Percentiles rank a stretch among this genome's conserved stretches.
These are phyloP conservation scores for Gallinago paraguaiae DNA, from an alignment of 2,113 vertebrate genomes.

Conservation along the genomic window DNA sequence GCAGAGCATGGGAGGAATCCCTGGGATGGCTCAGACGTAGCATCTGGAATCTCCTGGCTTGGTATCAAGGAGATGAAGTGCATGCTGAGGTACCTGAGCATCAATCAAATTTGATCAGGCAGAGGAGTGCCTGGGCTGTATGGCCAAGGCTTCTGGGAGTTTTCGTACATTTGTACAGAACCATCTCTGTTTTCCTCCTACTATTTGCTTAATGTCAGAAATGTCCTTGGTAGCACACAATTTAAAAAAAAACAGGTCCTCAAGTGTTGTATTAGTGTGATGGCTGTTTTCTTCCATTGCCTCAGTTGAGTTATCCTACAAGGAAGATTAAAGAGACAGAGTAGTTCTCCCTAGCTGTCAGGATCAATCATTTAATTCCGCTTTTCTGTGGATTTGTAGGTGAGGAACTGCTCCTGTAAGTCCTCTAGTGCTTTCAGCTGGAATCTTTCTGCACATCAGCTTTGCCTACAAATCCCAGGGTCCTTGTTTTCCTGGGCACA, in stretches of 20 bases:
- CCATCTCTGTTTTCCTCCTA: neutral
- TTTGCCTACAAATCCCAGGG: neutral
- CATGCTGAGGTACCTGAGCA: neutral
- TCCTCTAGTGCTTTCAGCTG: slow-evolving; percentile 9
- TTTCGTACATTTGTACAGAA: neutral
- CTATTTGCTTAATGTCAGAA: neutral
- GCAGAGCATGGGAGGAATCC: accelerated
- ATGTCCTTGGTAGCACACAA: neutral
- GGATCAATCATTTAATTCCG: slow-evolving; percentile 53
- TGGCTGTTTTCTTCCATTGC: neutral
- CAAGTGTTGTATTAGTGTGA: neutral
- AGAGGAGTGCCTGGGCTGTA: neutral
- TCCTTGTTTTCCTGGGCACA: neutral
- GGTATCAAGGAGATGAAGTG: neutral
- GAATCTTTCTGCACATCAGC: neutral
- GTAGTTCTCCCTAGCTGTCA: neutral
- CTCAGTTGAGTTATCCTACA: neutral
- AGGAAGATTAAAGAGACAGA: slow-evolving; percentile 36
- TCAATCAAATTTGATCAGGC: neutral
- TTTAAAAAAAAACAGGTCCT: neutral
- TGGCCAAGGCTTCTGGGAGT: neutral
- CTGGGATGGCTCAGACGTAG: neutral
- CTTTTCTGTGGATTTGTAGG: slow-evolving; percentile 32
- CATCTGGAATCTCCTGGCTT: neutral
- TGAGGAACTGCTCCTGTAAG: slow-evolving; percentile 11